A percentile compares a stretch with the other conserved stretches of the same genome.
Conservation (phyloP, 2,113 vertebrate species). For the Apteryx mantelli region DNA sequence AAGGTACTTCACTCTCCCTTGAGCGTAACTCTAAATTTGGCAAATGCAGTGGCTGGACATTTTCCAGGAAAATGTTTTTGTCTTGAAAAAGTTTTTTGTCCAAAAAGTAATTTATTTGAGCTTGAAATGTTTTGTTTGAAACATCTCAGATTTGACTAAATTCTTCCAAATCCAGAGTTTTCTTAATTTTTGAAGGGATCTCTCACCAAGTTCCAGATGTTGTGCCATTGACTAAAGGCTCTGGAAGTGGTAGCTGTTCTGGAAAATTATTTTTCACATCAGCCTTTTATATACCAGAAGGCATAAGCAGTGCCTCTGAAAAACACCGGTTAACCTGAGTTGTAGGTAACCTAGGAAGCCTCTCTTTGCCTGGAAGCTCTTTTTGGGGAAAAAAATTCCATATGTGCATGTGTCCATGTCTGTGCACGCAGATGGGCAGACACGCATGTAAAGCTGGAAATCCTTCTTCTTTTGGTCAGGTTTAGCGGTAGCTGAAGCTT, state of each 20-base stretch:
- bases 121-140: not conserved
- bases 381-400: not conserved
- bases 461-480: slow-evolving; percentile 42
- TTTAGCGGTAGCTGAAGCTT: slow-evolving; percentile 25
- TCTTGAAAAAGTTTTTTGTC: not conserved
- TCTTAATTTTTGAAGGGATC: not conserved
- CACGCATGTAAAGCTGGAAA: not conserved
- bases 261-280: slow-evolving; percentile 22
- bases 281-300: slow-evolving; percentile 27
- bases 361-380: not conserved
- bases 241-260: slow-evolving; percentile 19
- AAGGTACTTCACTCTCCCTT: slow-evolving; percentile 29
- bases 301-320: slow-evolving; percentile 32
- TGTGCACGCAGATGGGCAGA: not conserved
- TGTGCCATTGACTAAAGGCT: slow-evolving; percentile 45
- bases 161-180: not conserved
- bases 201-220: slow-evolving; percentile 29
- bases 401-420: rapidly evolving
- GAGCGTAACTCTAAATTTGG: slow-evolving; percentile 35
- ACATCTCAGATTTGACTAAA: not conserved
- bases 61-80: slow-evolving; percentile 43
- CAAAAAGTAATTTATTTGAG: not conserved
- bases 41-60: not conserved
- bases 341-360: not conserved
- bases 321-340: slow-evolving; percentile 11